Percentiles rank a stretch among this genome's conserved stretches.
Conservation (phyloP, 2,888 invertebrate species). For the Latheticus oryzae region DNA sequence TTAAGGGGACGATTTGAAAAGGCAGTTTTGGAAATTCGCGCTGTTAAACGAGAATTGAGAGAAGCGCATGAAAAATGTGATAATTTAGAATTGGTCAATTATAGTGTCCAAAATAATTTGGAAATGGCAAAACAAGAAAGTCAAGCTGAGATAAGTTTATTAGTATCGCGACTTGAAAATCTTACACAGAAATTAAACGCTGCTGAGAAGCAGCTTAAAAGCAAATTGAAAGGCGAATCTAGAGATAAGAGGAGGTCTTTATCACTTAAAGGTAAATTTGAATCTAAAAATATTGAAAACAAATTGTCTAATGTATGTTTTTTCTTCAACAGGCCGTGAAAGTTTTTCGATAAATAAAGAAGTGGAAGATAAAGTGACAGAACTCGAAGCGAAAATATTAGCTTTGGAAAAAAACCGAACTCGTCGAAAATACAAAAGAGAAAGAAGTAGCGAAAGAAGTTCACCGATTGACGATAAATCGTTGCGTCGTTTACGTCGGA, state of each 20-base stretch:
- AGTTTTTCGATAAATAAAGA: constrained; percentile 84
- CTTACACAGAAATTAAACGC: constrained; percentile 83
- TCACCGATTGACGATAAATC: constrained; percentile 61
- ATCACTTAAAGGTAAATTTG: constrained; percentile 84
- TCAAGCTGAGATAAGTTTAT: constrained; percentile 80
- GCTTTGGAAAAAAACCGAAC: constrained; percentile 70
- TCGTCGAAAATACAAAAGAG: constrained; percentile 66
- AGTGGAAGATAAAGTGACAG: constrained; percentile 85
- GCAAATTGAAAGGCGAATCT: constrained; percentile 83
- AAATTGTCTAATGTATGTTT: no score
- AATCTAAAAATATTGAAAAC: no score
- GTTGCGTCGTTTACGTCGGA: constrained; percentile 71
- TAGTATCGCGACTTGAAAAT: constrained; percentile 87
- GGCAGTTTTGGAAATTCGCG: constrained; percentile 84
- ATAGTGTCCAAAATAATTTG: constrained; percentile 79
- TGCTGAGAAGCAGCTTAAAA: constrained; percentile 85
- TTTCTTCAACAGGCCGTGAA: constrained; percentile 68
- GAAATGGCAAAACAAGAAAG: constrained; percentile 73
- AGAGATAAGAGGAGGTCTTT: constrained; percentile 83
- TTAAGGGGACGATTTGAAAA: constrained; percentile 82
- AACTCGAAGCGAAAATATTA: constrained; percentile 81
- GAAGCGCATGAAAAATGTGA: constrained; percentile 85
- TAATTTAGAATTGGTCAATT: constrained; percentile 82
- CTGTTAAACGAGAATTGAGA: constrained; percentile 83
- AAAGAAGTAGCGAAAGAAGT: constrained; percentile 64